Percentiles rank a stretch among this genome's conserved stretches.
Conservation (phyloP, 1,140 invertebrate genomes). For the Nylanderia fulva region DNA sequence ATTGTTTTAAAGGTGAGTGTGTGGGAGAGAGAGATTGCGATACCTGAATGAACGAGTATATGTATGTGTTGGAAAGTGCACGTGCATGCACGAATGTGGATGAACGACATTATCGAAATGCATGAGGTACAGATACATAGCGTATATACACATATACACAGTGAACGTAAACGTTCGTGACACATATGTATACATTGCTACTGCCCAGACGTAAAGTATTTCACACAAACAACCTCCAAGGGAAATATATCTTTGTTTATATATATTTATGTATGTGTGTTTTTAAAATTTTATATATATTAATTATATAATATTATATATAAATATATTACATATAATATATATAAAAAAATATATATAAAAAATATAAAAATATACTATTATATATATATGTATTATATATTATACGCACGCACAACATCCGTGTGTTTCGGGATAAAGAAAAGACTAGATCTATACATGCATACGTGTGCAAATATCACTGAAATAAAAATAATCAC, state of each 20-base stretch:
- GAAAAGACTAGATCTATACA: not conserved
- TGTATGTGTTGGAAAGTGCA: conserved; percentile 46
- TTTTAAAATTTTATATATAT: not conserved
- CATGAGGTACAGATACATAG: too few species aligned
- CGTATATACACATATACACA: not conserved
- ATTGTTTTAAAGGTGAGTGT: conserved; percentile 25
- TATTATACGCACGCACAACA: not conserved
- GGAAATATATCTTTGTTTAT: too few species aligned
- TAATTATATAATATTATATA: not conserved
- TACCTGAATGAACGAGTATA: conserved; percentile 28
- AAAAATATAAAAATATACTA: not conserved
- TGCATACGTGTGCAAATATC: not conserved
- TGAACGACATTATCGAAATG: not conserved
- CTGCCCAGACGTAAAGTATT: not conserved
- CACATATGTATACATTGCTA: not conserved
- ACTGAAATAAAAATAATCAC: conserved; percentile 16
- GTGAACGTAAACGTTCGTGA: not conserved
- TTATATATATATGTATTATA: not conserved
- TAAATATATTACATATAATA: conserved; percentile 11
- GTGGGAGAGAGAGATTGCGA: conserved; percentile 34
- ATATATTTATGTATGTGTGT: too few species aligned
- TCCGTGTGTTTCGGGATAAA: not conserved
- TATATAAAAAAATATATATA: not conserved
- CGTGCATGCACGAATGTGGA: not conserved
- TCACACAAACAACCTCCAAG: not conserved